Evolutionary conservation across 2,113 vertebrate species (phyloP).

Genomic region (Melanerpes formicivorus): DNA sequence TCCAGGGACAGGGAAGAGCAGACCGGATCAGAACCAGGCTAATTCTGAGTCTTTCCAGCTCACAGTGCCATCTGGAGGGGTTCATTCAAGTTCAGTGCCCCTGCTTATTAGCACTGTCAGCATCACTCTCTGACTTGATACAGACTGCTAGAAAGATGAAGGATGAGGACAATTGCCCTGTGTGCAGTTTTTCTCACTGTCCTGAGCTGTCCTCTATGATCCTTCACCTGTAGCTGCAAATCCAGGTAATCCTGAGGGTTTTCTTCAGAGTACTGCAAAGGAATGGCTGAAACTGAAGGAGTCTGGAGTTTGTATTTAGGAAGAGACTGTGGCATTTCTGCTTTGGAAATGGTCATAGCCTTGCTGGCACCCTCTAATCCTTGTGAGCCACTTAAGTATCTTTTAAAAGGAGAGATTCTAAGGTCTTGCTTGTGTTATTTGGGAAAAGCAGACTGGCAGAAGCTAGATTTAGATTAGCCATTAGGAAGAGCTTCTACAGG

Average conservation of each 20-base stretch:
- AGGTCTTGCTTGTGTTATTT: not conserved
- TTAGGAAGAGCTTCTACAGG: too few relatives aligned
- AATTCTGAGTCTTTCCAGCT: slow-evolving; percentile 63
- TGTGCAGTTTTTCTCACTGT: not conserved
- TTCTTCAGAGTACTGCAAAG: not conserved
- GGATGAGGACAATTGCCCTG: not conserved
- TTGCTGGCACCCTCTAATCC: not conserved
- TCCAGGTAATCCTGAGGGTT: not conserved
- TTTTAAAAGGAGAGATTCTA: fast-evolving
- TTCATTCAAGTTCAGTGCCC: slow-evolving; percentile 63
- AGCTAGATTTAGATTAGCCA: too few relatives aligned
- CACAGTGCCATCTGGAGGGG: slow-evolving; percentile 59
- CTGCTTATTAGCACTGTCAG: slow-evolving; percentile 28
- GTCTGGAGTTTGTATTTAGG: not conserved
- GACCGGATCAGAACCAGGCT: slow-evolving; percentile 40
- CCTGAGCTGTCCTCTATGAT: not conserved
- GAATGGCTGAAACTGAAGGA: not conserved
- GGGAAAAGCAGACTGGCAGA: not conserved
- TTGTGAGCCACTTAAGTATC: not conserved
- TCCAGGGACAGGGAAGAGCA: slow-evolving; percentile 2
- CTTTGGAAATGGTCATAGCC: not conserved
- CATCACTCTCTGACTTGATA: not conserved
- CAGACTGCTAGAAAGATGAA: slow-evolving; percentile 13
- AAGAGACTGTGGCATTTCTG: not conserved
- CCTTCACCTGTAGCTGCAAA: not conserved